A percentile compares a stretch with the other conserved stretches of the same genome.
Conservation (phyloP, 2,113 vertebrate species). For the cat (Felis catus) region DNA sequence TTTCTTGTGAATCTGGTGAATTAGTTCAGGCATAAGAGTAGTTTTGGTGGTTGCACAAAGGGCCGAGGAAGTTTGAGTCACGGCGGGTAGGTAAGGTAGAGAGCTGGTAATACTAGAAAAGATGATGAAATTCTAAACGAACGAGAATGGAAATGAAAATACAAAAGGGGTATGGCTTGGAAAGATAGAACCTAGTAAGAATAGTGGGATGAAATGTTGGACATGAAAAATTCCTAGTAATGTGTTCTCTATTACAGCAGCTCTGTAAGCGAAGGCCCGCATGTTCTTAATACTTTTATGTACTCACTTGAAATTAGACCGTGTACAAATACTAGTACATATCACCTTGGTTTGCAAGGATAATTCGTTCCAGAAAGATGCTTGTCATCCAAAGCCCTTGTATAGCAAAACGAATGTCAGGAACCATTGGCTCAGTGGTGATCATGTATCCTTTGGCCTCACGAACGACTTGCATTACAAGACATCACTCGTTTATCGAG, state of each 20-base stretch:
- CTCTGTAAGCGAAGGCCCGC: background rate
- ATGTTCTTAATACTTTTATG: background rate
- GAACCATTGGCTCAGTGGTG: no score
- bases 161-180: background rate
- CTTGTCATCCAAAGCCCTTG: no score
- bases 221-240: background rate
- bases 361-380: no score
- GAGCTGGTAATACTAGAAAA: background rate
- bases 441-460: no score
- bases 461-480: no score
- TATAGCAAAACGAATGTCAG: no score
- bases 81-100: background rate
- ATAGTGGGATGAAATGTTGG: background rate
- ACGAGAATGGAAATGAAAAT: background rate
- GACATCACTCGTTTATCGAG: no score
- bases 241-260: background rate
- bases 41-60: background rate
- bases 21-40: background rate
- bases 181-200: background rate
- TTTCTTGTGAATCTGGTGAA: background rate
- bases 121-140: background rate
- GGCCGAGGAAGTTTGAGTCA: background rate
- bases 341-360: no score
- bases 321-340: background rate
- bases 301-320: background rate